A percentile compares a stretch with the other conserved stretches of the same genome.
Evolutionary conservation across 2,888 invertebrate genomes (phyloP).

Genomic region (Oscheius sp.): DNA sequence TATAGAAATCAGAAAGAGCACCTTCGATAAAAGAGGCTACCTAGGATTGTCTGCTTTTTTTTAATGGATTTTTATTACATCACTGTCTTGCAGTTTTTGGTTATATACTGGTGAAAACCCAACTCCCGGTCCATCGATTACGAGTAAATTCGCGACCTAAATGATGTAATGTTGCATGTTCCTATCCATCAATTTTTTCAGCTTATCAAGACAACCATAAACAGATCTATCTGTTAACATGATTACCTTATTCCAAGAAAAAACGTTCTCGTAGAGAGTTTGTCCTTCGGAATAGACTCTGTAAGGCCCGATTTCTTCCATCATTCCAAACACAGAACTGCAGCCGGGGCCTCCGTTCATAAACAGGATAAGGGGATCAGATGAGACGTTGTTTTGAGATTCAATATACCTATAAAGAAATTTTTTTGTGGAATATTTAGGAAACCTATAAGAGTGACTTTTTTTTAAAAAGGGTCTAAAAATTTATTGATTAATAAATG

Average conservation of each 20-base stretch:
- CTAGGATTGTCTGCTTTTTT: not conserved
- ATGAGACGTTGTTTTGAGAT: slow-evolving; percentile 37
- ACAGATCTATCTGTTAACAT: not conserved
- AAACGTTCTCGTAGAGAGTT: slow-evolving; percentile 48
- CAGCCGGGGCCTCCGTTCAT: slow-evolving; percentile 56
- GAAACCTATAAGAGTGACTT: not conserved
- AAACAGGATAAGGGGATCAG: slow-evolving; percentile 44
- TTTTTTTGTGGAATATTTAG: not conserved
- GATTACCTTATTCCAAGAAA: slow-evolving; percentile 52
- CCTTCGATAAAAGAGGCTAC: slow-evolving; percentile 36
- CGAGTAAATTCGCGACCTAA: slow-evolving; percentile 73
- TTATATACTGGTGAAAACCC: slow-evolving; percentile 72
- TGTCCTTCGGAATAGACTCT: slow-evolving; percentile 33
- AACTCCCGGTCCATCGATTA: slow-evolving; percentile 74
- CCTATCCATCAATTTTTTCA: not conserved
- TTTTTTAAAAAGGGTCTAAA: not conserved
- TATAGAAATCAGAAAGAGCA: slow-evolving; percentile 73
- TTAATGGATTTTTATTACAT: not conserved
- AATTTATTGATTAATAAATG: not conserved
- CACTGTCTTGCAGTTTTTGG: slow-evolving; percentile 14
- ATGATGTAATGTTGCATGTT: not conserved
- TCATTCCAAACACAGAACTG: slow-evolving; percentile 46
- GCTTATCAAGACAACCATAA: not conserved
- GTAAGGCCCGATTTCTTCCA: slow-evolving; percentile 53
- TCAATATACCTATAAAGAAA: slow-evolving; percentile 44